Conservation (phyloP, 2,888 invertebrate genomes). For the Stomorhina lunata region DNA sequence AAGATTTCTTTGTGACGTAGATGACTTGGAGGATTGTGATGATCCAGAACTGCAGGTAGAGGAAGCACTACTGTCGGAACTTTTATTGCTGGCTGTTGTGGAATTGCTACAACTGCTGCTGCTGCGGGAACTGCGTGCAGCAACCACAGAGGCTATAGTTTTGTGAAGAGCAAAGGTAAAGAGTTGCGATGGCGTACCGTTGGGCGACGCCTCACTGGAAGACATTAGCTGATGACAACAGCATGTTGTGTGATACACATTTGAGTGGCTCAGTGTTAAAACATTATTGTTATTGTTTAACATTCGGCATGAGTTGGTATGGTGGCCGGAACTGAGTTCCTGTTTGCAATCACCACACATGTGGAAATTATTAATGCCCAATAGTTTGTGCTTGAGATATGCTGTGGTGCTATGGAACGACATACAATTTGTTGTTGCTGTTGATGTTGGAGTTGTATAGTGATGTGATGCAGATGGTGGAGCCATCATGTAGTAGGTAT, state of each 20-base stretch:
- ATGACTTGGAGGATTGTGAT: slow-evolving; percentile 65
- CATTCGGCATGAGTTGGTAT: slow-evolving; percentile 85
- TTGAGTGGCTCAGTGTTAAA: slow-evolving; percentile 53
- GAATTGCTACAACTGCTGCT: slow-evolving; percentile 79
- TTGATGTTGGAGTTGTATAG: slow-evolving; percentile 56
- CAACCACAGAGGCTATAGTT: slow-evolving; percentile 66
- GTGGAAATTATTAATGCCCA: slow-evolving; percentile 42
- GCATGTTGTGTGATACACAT: slow-evolving; percentile 64
- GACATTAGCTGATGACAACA: slow-evolving; percentile 73
- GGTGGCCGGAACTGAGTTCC: slow-evolving; percentile 83
- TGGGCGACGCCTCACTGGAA: slow-evolving; percentile 64
- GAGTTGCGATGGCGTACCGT: slow-evolving; percentile 67
- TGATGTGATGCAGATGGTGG: slow-evolving; percentile 30
- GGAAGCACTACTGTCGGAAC: slow-evolving; percentile 77
- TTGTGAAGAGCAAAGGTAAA: slow-evolving; percentile 71
- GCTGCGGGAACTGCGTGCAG: slow-evolving; percentile 76
- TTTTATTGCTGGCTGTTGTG: slow-evolving; percentile 80
- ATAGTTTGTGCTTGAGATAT: slow-evolving; percentile 57
- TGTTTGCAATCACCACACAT: slow-evolving; percentile 86
- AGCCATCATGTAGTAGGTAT: slow-evolving; percentile 51
- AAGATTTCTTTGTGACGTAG: slow-evolving; percentile 43
- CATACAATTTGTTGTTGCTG: slow-evolving; percentile 40
- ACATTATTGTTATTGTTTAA: slow-evolving; percentile 84
- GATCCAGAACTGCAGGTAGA: slow-evolving; percentile 72
- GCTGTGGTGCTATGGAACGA: slow-evolving; percentile 31